Evolutionary conservation across 2,797 vertebrate genomes (phyloP).

Genomic region (Melanotaenia maccullochi): DNA sequence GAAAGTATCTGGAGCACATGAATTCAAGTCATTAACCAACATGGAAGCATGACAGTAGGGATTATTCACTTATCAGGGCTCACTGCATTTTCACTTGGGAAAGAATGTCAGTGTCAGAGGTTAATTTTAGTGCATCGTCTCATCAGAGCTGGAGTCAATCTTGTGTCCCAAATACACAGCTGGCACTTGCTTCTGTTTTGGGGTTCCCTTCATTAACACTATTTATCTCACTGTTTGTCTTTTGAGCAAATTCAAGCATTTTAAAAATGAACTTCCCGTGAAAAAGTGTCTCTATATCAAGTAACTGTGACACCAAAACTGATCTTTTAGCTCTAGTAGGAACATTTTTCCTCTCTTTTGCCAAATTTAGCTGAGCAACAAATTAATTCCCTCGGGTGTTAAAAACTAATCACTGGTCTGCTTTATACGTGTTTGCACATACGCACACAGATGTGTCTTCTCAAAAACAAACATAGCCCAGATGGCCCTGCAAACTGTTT

Average conservation of each 20-base stretch:
- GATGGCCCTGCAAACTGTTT: conserved; percentile 69
- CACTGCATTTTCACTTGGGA: conserved; percentile 6
- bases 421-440: conserved; percentile 44
- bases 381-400: conserved; percentile 53
- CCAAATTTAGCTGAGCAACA: conserved; percentile 41
- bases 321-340: neutral
- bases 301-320: neutral
- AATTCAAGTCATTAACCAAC: conserved; percentile 13
- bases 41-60: conserved; percentile 1
- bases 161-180: neutral
- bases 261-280: neutral
- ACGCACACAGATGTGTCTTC: conserved; percentile 49
- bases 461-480: conserved; percentile 61
- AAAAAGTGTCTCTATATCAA: conserved; percentile 1
- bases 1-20: conserved; percentile 16
- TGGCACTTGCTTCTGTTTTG: neutral
- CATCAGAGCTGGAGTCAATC: neutral
- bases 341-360: conserved; percentile 17
- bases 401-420: conserved; percentile 36
- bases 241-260: neutral
- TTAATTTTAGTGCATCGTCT: conserved; percentile 10
- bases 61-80: conserved; percentile 12
- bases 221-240: neutral
- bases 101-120: conserved; percentile 5
- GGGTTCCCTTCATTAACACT: neutral